Conservation (phyloP, 1,140 invertebrate species). For the Neodiprion pinetum region DNA sequence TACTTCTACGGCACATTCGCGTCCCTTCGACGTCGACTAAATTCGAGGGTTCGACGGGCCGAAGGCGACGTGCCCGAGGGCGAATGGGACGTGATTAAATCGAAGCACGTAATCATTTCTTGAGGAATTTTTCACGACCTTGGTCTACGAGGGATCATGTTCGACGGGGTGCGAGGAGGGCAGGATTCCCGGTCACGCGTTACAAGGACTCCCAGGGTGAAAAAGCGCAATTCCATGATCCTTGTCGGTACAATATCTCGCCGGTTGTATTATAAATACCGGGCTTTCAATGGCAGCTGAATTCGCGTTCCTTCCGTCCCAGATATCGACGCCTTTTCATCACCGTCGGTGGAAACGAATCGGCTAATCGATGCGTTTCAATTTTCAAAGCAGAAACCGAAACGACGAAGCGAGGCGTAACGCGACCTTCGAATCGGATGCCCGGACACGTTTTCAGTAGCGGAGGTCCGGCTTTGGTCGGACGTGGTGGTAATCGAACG, state of each 20-base stretch:
- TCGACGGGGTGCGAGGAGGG: not conserved
- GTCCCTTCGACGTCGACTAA: conserved; percentile 1
- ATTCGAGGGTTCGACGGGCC: not conserved
- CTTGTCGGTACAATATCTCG: no score
- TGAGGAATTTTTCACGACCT: not conserved
- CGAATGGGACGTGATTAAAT: not conserved
- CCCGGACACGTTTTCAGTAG: not conserved
- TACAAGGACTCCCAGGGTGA: not conserved
- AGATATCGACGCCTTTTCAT: no score
- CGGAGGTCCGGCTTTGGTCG: not conserved
- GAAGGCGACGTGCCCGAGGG: not conserved
- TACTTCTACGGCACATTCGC: conserved; percentile 18
- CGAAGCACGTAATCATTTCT: conserved; percentile 5
- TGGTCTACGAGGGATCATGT: not conserved
- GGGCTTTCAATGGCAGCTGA: no score
- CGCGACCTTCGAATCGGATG: not conserved
- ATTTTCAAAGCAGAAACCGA: not conserved
- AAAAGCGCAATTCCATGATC: not conserved
- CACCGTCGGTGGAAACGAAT: no score
- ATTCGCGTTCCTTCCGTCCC: no score
- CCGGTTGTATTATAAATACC: no score
- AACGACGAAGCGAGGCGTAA: not conserved
- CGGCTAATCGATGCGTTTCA: no score
- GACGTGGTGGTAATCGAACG: not conserved
- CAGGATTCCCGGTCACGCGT: not conserved